These are phyloP conservation scores for Thumatha senex DNA, from an alignment of 2,888 invertebrate species.

Conservation along the genomic window DNA sequence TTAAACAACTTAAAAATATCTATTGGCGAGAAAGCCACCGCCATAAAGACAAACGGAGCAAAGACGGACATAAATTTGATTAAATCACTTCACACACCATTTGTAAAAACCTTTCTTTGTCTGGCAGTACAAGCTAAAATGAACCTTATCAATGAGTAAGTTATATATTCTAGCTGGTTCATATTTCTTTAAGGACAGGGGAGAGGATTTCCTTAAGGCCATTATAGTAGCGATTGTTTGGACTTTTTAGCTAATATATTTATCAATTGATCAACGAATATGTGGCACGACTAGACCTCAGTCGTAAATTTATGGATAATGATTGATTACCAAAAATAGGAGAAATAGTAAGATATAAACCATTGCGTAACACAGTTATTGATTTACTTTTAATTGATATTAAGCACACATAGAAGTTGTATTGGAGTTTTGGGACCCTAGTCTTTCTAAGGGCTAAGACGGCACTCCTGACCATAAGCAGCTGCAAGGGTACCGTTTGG, in stretches of 20 bases:
- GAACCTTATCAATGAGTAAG: slow-evolving; percentile 30
- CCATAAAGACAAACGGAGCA: slow-evolving; percentile 53
- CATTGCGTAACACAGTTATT: no score
- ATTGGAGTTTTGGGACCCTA: no score
- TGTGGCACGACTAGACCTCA: slow-evolving; percentile 45
- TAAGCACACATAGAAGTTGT: no score
- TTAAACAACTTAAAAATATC: slow-evolving; percentile 48
- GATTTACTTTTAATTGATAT: no score
- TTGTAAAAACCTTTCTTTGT: slow-evolving; percentile 55
- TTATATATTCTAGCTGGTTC: slow-evolving; percentile 12
- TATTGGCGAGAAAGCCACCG: slow-evolving; percentile 36
- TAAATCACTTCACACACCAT: slow-evolving; percentile 72
- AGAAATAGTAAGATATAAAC: no score
- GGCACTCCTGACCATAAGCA: no score
- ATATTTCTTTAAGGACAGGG: slow-evolving; percentile 36
- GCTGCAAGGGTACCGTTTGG: no score
- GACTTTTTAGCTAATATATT: slow-evolving; percentile 32
- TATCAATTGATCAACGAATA: slow-evolving; percentile 64
- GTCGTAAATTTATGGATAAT: slow-evolving; percentile 2
- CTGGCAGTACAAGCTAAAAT: slow-evolving; percentile 38
- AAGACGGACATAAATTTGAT: slow-evolving; percentile 61
- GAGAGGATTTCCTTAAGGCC: slow-evolving; percentile 13
- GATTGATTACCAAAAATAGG: background rate
- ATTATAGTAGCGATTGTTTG: slow-evolving; percentile 42
- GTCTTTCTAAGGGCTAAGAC: no score